These are phyloP conservation scores for Drosophila novamexicana DNA, from an alignment of 1,140 invertebrate species.

Conservation along the genomic window DNA sequence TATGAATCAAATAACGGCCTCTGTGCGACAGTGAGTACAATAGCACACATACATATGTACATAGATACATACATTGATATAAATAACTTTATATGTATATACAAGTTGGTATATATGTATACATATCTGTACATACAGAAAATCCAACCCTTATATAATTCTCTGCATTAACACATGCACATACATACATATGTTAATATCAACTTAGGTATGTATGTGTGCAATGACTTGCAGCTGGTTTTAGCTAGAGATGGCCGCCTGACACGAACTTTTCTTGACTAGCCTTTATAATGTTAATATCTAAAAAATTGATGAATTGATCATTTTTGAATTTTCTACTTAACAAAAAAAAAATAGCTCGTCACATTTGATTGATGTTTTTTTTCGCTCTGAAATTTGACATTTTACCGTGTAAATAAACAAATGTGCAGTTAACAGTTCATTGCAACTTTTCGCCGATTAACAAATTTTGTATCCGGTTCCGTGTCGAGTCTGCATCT, in stretches of 20 bases:
- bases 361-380: no score
- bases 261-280: slow-evolving; percentile 5
- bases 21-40: slow-evolving; percentile 89
- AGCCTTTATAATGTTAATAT: no score
- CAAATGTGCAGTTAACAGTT: background rate
- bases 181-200: background rate
- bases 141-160: slow-evolving; percentile 22
- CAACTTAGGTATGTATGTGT: background rate
- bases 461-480: background rate
- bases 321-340: no score
- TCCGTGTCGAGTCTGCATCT: background rate
- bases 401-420: background rate
- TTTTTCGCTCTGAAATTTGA: no score
- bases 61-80: background rate
- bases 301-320: no score
- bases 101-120: background rate
- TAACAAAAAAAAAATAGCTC: no score
- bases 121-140: slow-evolving; percentile 7
- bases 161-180: background rate
- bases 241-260: slow-evolving; percentile 17
- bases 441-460: background rate
- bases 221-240: slow-evolving; percentile 11
- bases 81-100: slow-evolving; percentile 1
- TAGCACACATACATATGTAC: background rate
- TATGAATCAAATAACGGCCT: slow-evolving; percentile 91